Percentiles rank a stretch among this genome's conserved stretches.
Conservation (phyloP, 2,113 vertebrate species). For the Orcinus orca region DNA sequence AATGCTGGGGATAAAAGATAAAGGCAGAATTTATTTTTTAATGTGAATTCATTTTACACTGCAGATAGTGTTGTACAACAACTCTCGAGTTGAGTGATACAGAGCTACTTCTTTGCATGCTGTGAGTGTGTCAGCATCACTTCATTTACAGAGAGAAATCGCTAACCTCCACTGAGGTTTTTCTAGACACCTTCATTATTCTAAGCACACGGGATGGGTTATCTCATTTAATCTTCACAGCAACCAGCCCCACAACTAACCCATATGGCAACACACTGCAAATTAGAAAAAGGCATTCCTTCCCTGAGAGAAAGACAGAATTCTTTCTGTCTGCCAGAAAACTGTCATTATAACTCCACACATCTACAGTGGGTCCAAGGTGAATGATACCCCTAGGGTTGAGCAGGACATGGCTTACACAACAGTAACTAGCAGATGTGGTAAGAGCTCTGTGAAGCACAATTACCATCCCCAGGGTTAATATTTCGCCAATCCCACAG, state of each 20-base stretch:
- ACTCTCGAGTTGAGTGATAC: not conserved
- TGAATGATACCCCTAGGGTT: not conserved
- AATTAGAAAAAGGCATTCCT: not conserved
- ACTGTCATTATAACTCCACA: not conserved
- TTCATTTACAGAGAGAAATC: not conserved
- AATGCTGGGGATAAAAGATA: not conserved
- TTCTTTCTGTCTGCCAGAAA: not conserved
- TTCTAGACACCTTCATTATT: not conserved
- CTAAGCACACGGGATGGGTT: not conserved
- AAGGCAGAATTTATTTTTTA: slow-evolving; percentile 8
- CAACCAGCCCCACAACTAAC: not conserved
- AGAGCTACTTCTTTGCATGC: not conserved
- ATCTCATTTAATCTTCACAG: not conserved
- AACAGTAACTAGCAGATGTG: not conserved
- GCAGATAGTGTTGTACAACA: not conserved
- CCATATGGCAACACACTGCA: not conserved
- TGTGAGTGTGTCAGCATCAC: not conserved
- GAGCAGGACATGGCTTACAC: not conserved
- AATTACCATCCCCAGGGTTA: not conserved
- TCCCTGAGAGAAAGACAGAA: not conserved
- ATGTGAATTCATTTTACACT: not conserved
- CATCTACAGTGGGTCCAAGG: not conserved
- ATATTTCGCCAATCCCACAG: not conserved
- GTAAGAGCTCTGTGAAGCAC: not conserved
- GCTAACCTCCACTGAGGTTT: not conserved